Evolutionary conservation across 2,888 invertebrate genomes (phyloP).

Genomic region (Epistrophe grossulariae): DNA sequence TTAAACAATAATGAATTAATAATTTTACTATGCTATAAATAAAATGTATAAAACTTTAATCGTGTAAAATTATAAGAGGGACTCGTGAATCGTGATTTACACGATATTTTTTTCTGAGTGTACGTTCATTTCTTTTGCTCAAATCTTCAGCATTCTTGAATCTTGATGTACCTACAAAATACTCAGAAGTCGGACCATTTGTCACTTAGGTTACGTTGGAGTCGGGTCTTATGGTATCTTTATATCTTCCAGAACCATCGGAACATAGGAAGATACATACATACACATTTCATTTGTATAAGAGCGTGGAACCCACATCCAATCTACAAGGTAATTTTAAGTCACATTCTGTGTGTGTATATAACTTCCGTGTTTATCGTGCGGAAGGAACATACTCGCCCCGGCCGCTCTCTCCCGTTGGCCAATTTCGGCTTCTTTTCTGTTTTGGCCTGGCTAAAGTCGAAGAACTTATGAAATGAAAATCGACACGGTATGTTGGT

Average conservation of each 20-base stretch:
- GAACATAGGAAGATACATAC: slow-evolving; percentile 46
- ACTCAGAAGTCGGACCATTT: slow-evolving; percentile 37
- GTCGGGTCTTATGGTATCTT: slow-evolving; percentile 5
- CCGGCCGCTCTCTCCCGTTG: not conserved
- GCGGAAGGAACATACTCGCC: slow-evolving; percentile 48
- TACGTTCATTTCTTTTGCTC: not conserved
- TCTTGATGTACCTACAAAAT: slow-evolving; percentile 36
- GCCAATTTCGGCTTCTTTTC: not conserved
- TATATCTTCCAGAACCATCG: slow-evolving; percentile 27
- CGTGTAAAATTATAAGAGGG: too few relatives aligned
- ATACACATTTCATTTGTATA: slow-evolving; percentile 35
- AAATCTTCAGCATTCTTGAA: slow-evolving; percentile 26
- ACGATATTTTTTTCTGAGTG: too few relatives aligned
- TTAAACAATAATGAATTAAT: too few relatives aligned
- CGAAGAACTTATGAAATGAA: slow-evolving; percentile 54
- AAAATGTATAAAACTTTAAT: too few relatives aligned
- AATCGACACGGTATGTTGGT: slow-evolving; percentile 50
- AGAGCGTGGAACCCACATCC: slow-evolving; percentile 37
- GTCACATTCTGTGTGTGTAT: slow-evolving; percentile 42
- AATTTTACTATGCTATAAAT: too few relatives aligned
- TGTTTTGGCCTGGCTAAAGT: not conserved
- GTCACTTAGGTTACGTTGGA: slow-evolving; percentile 28
- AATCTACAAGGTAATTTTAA: slow-evolving; percentile 49
- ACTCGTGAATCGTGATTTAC: too few relatives aligned
- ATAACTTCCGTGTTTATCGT: slow-evolving; percentile 70